phyloP scores from a whole-genome alignment of 2,113 vertebrate genomes.

The Grammatotria lemairii region DNA sequence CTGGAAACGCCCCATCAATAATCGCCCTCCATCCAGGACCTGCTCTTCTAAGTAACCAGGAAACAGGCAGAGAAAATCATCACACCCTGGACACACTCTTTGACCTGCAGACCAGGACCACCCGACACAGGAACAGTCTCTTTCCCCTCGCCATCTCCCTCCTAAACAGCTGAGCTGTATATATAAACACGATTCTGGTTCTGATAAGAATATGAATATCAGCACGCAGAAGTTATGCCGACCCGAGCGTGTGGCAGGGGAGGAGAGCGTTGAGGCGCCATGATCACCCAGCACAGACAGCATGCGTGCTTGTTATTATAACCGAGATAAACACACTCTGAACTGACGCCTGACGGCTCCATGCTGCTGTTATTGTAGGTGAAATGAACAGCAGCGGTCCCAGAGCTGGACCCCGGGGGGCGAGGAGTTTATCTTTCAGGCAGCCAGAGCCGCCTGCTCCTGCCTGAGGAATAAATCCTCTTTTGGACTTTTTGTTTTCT shows the following conservation, averaged over 20 bases:
- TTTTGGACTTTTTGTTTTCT: not conserved
- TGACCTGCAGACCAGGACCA: not conserved
- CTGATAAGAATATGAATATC: not conserved
- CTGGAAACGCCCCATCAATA: not conserved
- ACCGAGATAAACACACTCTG: not conserved
- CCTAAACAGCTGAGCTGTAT: not conserved
- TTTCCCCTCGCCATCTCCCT: not conserved
- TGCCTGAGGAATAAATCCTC: not conserved
- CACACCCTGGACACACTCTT: not conserved
- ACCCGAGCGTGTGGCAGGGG: not conserved
- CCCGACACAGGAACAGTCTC: not conserved
- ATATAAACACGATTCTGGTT: not conserved
- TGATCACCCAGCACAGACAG: not conserved
- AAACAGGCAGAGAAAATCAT: not conserved
- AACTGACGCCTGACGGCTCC: not conserved
- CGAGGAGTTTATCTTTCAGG: not conserved
- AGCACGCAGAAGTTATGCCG: not conserved
- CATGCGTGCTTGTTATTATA: rapidly evolving
- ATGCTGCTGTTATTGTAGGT: not conserved
- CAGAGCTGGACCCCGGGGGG: not conserved
- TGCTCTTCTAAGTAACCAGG: not conserved
- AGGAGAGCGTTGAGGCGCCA: not conserved
- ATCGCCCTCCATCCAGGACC: not conserved
- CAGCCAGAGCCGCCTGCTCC: not conserved
- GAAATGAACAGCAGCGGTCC: not conserved